Percentiles rank a stretch among this genome's conserved stretches.
These are phyloP conservation scores for Phoebastria nigripes DNA, from an alignment of 2,797 vertebrate species.

Conservation along the genomic window DNA sequence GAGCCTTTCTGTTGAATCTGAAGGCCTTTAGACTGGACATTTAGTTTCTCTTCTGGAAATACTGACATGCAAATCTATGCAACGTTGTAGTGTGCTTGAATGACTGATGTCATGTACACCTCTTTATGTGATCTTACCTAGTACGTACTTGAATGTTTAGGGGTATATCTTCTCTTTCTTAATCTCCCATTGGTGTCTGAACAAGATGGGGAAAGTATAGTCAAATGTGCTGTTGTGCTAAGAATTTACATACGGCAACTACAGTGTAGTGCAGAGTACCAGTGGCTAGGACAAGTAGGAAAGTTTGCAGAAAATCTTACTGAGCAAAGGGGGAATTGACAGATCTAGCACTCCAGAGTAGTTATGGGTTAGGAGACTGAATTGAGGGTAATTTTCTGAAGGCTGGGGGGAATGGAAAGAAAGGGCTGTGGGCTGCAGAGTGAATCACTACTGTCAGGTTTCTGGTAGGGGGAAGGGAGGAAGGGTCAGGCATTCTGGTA, in stretches of 20 bases:
- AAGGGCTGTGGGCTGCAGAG: background rate
- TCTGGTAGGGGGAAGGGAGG: background rate
- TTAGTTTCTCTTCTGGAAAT: background rate
- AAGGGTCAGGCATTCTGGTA: background rate
- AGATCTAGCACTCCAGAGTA: background rate
- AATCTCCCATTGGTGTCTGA: background rate
- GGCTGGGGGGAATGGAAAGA: background rate
- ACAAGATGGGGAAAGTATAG: background rate
- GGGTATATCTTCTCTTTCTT: background rate
- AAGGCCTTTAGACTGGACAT: background rate
- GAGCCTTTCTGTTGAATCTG: background rate
- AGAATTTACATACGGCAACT: fast-evolving
- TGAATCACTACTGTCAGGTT: background rate
- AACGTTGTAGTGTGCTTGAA: background rate
- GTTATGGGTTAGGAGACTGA: background rate
- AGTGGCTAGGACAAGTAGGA: too few relatives aligned
- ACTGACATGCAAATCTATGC: fast-evolving
- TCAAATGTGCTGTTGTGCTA: background rate
- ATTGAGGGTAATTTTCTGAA: background rate
- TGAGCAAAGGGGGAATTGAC: background rate
- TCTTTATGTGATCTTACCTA: background rate
- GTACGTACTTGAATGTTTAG: background rate
- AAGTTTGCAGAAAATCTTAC: background rate
- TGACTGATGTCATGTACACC: background rate
- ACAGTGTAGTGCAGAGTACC: background rate